Evolutionary conservation across 2,113 vertebrate species (phyloP), one percentile per base, ranked within the genome.

Genomic region (Girardinichthys multiradiatus): DNA sequence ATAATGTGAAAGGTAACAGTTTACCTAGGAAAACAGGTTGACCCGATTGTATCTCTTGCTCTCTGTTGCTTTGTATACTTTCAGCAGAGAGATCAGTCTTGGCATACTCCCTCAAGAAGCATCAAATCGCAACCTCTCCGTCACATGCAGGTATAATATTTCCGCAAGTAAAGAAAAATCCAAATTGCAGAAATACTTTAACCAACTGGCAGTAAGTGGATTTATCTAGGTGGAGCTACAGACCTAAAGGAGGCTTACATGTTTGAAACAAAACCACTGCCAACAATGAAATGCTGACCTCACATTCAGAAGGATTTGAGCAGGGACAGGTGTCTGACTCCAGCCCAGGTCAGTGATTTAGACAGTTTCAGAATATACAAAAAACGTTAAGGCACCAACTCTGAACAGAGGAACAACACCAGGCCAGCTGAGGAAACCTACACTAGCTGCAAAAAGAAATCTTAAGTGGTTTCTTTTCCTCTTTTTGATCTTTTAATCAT

Each of bases 391-490:
- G 13, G 27, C 68, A 65, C 35, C 33, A 61, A 35, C 1, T 39
- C 2, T 26, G 45, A 1, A 59, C 26, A 39, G 5, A 31, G 12
- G 11, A 21, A 4, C 9, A 9, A 42, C 21, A 51, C 2, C 26
- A 29, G 42, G 42, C 42, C 42, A 45, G 42, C 17, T 19, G 42
- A 45, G 4, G 14, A 63, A n/a, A 26, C 33, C 12, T 13, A 57
- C 26, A 59, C 24, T n/a, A 79, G 70, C 69, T 21, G 48, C 19
- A 9, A 2, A 9, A 2, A 24, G 7, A 30, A 66, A 29, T 54
- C 30, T 61, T 21, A 30, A 28, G 19, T n/a, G 26, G 64, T 87
- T 83, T 86, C 79, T 73, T 75, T 85, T 72, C 68, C 72, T 78
- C 78, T 72, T 82, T 85, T 68, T 37, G 57, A 62, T 70, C 64